Conservation (phyloP, 1,140 invertebrate genomes). For the Apis cerana region DNA sequence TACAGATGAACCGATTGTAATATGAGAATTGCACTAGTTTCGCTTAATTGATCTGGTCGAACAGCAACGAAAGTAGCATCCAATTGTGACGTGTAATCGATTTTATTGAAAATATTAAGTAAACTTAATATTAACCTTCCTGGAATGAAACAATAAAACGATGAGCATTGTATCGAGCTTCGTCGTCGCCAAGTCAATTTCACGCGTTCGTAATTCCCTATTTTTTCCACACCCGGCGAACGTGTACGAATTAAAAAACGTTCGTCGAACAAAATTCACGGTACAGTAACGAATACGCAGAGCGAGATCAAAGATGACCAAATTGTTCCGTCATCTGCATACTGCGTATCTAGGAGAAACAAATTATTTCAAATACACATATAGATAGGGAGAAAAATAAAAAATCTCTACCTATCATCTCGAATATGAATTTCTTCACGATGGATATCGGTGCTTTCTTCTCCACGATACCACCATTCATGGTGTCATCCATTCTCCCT, state of each 20-base stretch:
- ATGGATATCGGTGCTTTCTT: conserved; percentile 28
- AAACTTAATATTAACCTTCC: background rate
- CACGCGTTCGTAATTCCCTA: background rate
- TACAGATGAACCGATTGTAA: background rate
- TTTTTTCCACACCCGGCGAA: background rate
- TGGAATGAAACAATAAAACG: conserved; percentile 5
- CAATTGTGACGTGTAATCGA: background rate
- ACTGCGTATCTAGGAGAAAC: background rate
- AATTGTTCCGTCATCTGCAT: background rate
- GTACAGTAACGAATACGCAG: conserved; percentile 2
- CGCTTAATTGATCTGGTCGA: background rate
- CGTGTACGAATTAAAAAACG: background rate
- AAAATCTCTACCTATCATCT: background rate
- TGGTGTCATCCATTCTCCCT: background rate
- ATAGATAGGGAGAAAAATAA: background rate
- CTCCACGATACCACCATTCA: background rate
- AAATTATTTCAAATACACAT: conserved; percentile 31
- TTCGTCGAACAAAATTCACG: background rate
- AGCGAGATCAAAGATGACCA: conserved; percentile 9
- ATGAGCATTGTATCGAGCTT: background rate
- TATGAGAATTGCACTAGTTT: background rate
- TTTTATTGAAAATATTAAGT: background rate
- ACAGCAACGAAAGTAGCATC: background rate
- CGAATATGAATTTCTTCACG: conserved; percentile 49
- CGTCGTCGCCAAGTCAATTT: background rate